Evolutionary conservation across 2,888 invertebrate species (phyloP).

Genomic region (Calameuta filiformis): DNA sequence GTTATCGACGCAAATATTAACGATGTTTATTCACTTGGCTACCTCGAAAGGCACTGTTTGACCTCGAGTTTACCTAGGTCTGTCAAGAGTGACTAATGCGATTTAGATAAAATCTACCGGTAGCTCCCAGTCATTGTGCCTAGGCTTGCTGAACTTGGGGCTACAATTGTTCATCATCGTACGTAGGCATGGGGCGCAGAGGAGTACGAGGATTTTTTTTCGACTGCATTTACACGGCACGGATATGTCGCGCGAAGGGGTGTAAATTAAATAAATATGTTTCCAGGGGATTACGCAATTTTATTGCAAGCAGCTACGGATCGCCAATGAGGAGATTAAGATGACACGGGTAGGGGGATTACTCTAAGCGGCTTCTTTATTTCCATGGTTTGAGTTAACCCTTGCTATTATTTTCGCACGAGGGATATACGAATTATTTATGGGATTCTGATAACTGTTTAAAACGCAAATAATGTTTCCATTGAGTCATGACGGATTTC

Average conservation of each 20-base stretch:
- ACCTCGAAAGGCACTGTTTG: conserved; percentile 10
- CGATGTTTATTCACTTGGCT: conserved; percentile 14
- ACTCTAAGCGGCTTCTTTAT: neutral
- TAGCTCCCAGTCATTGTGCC: neutral
- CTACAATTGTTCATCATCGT: neutral
- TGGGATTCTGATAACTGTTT: neutral
- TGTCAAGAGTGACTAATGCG: conserved; percentile 15
- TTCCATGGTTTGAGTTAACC: neutral
- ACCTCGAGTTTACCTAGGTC: conserved; percentile 7
- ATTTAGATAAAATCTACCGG: conserved; percentile 23
- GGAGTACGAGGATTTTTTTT: neutral
- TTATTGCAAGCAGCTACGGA: neutral
- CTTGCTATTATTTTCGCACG: neutral
- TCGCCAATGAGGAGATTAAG: neutral
- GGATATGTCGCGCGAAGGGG: conserved; percentile 11
- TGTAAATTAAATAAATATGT: conserved; percentile 16
- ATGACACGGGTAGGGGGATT: neutral
- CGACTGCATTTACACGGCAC: conserved; percentile 9
- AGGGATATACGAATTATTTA: neutral
- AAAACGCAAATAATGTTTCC: neutral
- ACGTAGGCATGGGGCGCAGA: neutral
- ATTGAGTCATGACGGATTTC: neutral
- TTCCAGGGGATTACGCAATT: conserved; percentile 12
- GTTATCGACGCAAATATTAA: conserved; percentile 14
- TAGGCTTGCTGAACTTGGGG: neutral